A percentile compares a stretch with the other conserved stretches of the same genome.
Evolutionary conservation across 2,797 vertebrate genomes (phyloP).

Genomic region (Halcyon chelicuti): DNA sequence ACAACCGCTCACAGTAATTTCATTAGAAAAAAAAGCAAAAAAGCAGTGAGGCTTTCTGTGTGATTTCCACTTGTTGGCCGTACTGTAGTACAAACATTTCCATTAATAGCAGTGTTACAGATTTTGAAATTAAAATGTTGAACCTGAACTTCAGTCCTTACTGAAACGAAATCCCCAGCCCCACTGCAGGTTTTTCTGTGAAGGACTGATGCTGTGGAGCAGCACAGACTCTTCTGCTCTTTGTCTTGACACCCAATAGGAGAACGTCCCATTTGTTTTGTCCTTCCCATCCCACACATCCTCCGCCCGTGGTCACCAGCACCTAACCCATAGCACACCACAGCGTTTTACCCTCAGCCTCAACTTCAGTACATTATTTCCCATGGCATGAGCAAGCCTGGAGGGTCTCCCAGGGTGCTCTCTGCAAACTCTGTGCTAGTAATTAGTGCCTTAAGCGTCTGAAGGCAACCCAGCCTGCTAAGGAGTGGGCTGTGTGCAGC

Average conservation of each 20-base stretch:
- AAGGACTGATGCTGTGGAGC: neutral
- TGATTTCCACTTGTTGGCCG: neutral
- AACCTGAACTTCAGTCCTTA: neutral
- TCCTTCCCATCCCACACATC: neutral
- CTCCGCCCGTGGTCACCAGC: neutral
- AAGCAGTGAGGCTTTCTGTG: neutral
- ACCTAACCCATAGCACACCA: neutral
- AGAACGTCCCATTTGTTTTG: neutral
- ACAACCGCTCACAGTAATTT: neutral
- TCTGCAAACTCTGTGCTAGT: neutral
- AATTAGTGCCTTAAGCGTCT: neutral
- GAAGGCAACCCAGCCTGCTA: neutral
- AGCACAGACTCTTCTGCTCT: neutral
- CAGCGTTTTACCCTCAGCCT: neutral
- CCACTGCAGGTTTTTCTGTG: neutral
- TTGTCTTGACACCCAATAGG: neutral
- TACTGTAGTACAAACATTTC: neutral
- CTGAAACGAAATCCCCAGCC: neutral
- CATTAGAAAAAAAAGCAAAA: neutral
- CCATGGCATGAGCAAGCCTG: neutral
- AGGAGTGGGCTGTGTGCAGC: neutral
- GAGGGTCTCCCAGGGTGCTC: neutral
- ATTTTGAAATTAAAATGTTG: neutral
- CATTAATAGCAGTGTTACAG: neutral
- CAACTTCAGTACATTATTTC: neutral